These are phyloP conservation scores for Megathymus violae DNA, from an alignment of 1,140 invertebrate genomes.

Conservation along the genomic window DNA sequence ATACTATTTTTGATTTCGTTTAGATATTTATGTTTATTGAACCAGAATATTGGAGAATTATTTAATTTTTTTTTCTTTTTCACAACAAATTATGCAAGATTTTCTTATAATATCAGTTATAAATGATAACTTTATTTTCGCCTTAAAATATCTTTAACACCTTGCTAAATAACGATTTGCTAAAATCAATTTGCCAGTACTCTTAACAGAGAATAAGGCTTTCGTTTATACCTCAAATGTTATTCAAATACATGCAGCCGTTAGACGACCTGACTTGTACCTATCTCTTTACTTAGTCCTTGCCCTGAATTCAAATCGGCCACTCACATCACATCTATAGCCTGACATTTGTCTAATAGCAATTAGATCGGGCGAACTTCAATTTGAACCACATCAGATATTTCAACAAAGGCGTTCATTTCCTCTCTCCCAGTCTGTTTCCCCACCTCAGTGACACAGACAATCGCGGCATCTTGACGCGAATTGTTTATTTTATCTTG, in stretches of 20 bases:
- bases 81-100: too few relatives aligned
- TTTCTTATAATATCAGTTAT: too few relatives aligned
- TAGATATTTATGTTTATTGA: too few relatives aligned
- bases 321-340: constrained; percentile 23
- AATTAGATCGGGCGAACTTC: constrained; percentile 29
- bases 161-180: too few relatives aligned
- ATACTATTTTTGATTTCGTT: too few relatives aligned
- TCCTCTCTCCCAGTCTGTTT: constrained; percentile 22
- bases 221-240: not conserved
- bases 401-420: constrained; percentile 25
- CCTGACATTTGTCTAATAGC: constrained; percentile 33
- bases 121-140: too few relatives aligned
- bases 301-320: constrained; percentile 23
- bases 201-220: not conserved
- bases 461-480: constrained; percentile 60
- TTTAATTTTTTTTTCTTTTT: too few relatives aligned
- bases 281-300: constrained; percentile 14
- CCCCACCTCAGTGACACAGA: constrained; percentile 42
- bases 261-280: not conserved
- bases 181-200: not conserved
- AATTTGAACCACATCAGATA: constrained; percentile 31
- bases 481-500: constrained; percentile 65
- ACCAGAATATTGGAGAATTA: too few relatives aligned
- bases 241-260: not conserved
- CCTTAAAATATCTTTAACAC: too few relatives aligned